A percentile compares a stretch with the other conserved stretches of the same genome.
phyloP scores from a whole-genome alignment of 2,888 invertebrate species.

The Glyphotaelius pellucidus region DNA sequence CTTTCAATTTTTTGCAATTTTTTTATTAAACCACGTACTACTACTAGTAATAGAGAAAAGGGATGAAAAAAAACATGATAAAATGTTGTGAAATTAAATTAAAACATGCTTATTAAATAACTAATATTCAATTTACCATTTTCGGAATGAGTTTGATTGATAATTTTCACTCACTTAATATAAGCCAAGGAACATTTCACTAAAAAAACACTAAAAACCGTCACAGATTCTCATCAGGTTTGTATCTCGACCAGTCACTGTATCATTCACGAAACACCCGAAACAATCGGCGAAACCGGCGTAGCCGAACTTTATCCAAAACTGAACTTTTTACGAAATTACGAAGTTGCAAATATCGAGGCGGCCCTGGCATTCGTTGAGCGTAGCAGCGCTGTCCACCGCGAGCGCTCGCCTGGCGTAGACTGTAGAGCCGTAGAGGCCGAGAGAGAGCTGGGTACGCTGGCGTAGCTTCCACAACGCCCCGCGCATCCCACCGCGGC shows the following conservation, averaged over 20 bases:
- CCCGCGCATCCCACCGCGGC: not conserved
- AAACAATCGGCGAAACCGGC: not conserved
- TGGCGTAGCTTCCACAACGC: not conserved
- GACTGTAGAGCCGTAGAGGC: conserved; percentile 21
- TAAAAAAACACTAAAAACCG: not conserved
- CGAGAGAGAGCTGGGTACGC: not conserved
- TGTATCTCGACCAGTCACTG: not conserved
- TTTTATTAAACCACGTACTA: too few relatives aligned
- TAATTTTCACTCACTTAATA: conserved; percentile 15
- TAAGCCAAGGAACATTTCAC: conserved; percentile 7
- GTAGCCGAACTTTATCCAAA: not conserved
- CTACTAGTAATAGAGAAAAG: not conserved
- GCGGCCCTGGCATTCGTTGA: not conserved
- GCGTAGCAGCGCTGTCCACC: conserved; percentile 4
- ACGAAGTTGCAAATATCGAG: not conserved
- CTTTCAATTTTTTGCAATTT: too few relatives aligned
- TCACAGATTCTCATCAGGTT: not conserved
- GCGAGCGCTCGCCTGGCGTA: conserved; percentile 37
- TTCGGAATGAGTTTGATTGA: not conserved
- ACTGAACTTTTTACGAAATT: conserved; percentile 28
- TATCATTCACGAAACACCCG: not conserved
- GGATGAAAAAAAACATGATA: not conserved
- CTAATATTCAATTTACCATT: not conserved
- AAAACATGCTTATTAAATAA: not conserved
- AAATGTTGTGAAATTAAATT: not conserved